Base-by-base conservation (phyloP, 1,140 invertebrate genomes). In the Campoletis sonorensis region DNA sequence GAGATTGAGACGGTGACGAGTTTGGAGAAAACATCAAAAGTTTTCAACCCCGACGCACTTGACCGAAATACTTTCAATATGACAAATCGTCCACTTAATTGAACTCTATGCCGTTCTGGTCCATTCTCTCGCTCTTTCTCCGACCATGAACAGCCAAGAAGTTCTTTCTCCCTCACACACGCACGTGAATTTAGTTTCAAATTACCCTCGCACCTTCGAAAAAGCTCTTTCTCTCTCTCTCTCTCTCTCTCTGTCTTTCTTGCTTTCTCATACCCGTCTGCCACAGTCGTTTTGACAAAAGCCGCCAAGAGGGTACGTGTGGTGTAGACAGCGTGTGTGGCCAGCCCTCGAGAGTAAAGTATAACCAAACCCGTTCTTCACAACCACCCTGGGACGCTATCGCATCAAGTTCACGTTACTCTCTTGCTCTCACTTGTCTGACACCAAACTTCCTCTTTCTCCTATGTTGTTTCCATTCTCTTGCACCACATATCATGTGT, bases 381-480 rank as follows among this genome's bases (percentile, higher is more conserved):
- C 67, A 70, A 18, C 30, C 67, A 70, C 30, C 67, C 30, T 70
- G 67, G 30, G 11, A 70, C 67, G 67, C 37, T 70, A 70, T 70
- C 67, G 61, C 27, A 64, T 33, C 67, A 70, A 33, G 67, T 30
- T 70, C 67, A 33, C 3, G 67, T 70, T 70, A 70, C 67, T 23
- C 61, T 64, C 23, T 64, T 15, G 61, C 61, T 70, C 27, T 26
- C 27, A 21, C 67, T 70, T 33, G 67, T 70, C 67, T 70, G 67
- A 27, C 15, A 70, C 67, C 15, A 3, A 7, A 64, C 4, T 64
- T 1, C 23, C 61, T 54, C n/a, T 64, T 27, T 5, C 61, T 10
- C 61, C 61, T 64, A 21, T 33, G 67, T 33, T 33, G 30, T 15
- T 5, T 70, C 33, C 67, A 3, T 70, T 27, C 61, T 70, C 30